phyloP scores from a whole-genome alignment of 2,888 invertebrate species.

The Oligia strigilis region DNA sequence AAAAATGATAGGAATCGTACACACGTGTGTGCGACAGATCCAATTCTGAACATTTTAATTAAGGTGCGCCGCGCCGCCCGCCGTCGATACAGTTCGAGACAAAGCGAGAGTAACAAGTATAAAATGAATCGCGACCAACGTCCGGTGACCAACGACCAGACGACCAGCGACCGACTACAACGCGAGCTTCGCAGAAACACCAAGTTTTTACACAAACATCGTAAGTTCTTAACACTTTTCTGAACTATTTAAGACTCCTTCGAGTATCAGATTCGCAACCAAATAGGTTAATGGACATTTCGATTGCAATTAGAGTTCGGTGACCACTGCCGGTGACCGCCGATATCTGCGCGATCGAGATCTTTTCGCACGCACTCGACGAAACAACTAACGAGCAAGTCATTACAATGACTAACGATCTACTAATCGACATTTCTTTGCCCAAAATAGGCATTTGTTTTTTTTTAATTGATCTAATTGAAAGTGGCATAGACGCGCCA shows the following conservation, averaged over 20 bases:
- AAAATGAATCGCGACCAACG: constrained; percentile 57
- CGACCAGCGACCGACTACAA: constrained; percentile 31
- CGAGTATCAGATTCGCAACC: constrained; percentile 56
- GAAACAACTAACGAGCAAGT: constrained; percentile 71
- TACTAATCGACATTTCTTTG: constrained; percentile 40
- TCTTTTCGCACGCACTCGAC: constrained; percentile 78
- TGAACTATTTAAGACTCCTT: constrained; percentile 72
- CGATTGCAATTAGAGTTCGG: constrained; percentile 73
- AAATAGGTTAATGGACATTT: constrained; percentile 74
- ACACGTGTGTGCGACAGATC: constrained; percentile 73
- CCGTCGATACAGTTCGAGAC: constrained; percentile 77
- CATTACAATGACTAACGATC: constrained; percentile 75
- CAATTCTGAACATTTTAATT: constrained; percentile 88
- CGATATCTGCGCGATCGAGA: constrained; percentile 76
- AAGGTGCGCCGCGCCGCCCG: constrained; percentile 73
- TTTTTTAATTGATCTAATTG: constrained; percentile 47
- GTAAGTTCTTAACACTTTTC: constrained; percentile 70
- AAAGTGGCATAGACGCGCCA: constrained; percentile 70
- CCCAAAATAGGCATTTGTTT: constrained; percentile 44
- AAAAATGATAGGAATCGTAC: constrained; percentile 87
- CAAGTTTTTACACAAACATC: constrained; percentile 73
- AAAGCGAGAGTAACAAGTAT: constrained; percentile 73
- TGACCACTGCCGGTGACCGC: constrained; percentile 75
- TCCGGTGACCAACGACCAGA: constrained; percentile 8
- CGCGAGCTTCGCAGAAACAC: constrained; percentile 76